Base-by-base conservation (phyloP, 1,140 invertebrate species). In the Atta texana region DNA sequence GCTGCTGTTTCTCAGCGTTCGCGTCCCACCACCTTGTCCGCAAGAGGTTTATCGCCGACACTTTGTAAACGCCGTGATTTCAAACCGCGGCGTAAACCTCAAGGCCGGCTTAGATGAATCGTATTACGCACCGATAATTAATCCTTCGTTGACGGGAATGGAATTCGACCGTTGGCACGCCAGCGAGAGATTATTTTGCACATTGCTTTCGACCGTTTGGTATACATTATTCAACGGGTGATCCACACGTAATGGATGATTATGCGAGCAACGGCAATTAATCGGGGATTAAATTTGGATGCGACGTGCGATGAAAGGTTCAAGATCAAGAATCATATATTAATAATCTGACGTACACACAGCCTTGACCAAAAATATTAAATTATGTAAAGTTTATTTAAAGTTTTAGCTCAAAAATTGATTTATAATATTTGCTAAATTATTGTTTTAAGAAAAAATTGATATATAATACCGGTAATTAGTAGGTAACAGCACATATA, bases 41-140 rank as follows among this genome's bases (percentile, higher is more conserved):
- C 87, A 90, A 90, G 89, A 77, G 88, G 89, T 90, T 90, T 90
- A 90, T 90, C 89, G 84, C 86, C 88, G 88, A 90, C 88, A 86
- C 88, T 88, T 90, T 75, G 71, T 75, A 49, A 76, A 86, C 81
- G 51, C 86, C 61, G 69, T 44, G 86, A 88, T 88, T 90, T 72
- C 76, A 59, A 34, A 49, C 88, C 78, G 59, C 66, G 68, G 68
- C 44, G 64, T 49, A 68, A 87, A 87, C 78, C 86, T 57, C 81
- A 82, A 78, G 64, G 71, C 82, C 39, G 88, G 61, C 59, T 90
- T 86, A 84, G 86, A 87, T 88, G 82, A 88, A 84, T 64, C 81
- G 72, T 84, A 53, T 49, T 68, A 71, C 69, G 80, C 71, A 51
- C 82, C 81, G 75, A 72, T 89, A 88, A 90, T 89, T 87, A 90